Evolutionary conservation across 1,140 invertebrate genomes (phyloP), one percentile per base, ranked within the genome.

Genomic region (Bombus waltoni): DNA sequence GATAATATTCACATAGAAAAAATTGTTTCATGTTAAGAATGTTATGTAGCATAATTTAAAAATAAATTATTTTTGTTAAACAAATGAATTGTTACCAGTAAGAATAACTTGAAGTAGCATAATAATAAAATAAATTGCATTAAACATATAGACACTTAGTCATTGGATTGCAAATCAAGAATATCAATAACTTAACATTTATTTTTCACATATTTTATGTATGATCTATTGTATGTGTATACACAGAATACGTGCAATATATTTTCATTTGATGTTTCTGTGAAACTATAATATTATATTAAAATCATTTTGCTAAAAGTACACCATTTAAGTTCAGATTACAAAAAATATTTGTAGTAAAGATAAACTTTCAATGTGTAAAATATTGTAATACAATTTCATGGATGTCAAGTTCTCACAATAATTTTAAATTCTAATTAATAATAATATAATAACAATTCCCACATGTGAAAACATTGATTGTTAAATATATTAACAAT

Each of bases 251-350:
- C 28, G 3, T 57, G 38, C 22, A 76, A 38, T 35, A 38, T 11
- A 11, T 81, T 71, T 81, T n/a, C 6, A 73, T 70, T 28, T 65
- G 25, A 38, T 65, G 38, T 81, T 74, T 82, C 53, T 82, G 22
- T 74, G 53, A 82, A 82, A 65, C n/a, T 65, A 38, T 25, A 8
- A 32, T 57, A 32, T 25, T 59, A 25, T 42, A 32, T 42, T 3
- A 44, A 44, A 68, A 13, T 81, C 8, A 44, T 65, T 78, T 44
- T 40, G 28, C 18, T 11, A 32, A 38, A 59, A 22, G 18, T 3
- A n/a, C 25, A 73, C 2, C 25, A 59, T 62, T 32, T 71, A 53
- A 53, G 25, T 47, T 47, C n/a, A 47, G 3, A 53, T 53, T 57
- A 25, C 35, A 35, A 35, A 70, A 65, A 42, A n/a, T 71, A 42